Percentiles rank a stretch among this genome's conserved stretches.
These are phyloP conservation scores for Rhagoletis zephyria DNA, from an alignment of 1,140 invertebrate genomes.

Conservation along the genomic window DNA sequence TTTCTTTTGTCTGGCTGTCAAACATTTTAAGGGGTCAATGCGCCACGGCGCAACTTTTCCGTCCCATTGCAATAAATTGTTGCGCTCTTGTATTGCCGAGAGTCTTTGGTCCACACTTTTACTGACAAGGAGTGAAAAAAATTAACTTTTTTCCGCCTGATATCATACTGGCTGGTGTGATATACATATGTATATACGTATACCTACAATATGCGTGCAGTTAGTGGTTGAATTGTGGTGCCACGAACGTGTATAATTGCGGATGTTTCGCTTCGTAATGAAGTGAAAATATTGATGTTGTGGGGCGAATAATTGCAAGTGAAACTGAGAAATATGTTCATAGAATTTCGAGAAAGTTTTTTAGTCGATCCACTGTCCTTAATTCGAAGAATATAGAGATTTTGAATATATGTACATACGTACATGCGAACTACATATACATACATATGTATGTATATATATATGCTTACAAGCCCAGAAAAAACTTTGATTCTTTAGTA, in stretches of 20 bases:
- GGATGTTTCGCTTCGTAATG: conserved; percentile 35
- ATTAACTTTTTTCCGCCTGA: too few relatives aligned
- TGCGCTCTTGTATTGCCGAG: background rate
- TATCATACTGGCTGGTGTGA: too few relatives aligned
- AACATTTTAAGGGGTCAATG: conserved; percentile 41
- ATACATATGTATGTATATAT: too few relatives aligned
- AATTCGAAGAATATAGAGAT: too few relatives aligned
- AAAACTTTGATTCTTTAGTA: too few relatives aligned
- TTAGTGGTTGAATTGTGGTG: background rate
- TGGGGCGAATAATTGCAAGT: background rate
- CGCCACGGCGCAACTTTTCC: background rate
- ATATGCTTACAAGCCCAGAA: too few relatives aligned
- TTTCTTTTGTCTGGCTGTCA: conserved; percentile 49
- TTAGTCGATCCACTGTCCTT: too few relatives aligned
- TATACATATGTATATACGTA: background rate
- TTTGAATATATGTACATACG: too few relatives aligned
- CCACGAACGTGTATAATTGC: conserved; percentile 1
- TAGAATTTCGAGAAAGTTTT: background rate
- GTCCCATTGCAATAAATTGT: conserved; percentile 21
- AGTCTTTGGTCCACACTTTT: background rate
- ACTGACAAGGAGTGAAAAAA: background rate
- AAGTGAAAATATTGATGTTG: conserved; percentile 42
- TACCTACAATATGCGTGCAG: background rate
- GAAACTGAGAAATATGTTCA: background rate
- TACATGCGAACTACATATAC: too few relatives aligned